Evolutionary conservation across 1,140 invertebrate species (phyloP).

Genomic region (Sipha flava): DNA sequence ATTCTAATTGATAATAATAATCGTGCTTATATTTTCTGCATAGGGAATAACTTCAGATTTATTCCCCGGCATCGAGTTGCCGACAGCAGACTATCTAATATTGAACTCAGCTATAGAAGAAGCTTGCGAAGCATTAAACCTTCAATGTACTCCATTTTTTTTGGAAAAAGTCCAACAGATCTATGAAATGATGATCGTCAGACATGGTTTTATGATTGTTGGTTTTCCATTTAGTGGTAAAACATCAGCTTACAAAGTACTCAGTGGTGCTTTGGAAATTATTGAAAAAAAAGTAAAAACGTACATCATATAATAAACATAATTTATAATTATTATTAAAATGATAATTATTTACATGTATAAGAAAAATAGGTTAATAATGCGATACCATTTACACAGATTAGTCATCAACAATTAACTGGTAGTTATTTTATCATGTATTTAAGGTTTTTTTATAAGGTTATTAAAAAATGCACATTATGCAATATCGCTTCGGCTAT

Average conservation of each 20-base stretch:
- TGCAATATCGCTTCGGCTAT: no score
- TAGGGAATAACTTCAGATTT: constrained; percentile 89
- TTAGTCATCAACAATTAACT: no score
- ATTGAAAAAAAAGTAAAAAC: constrained; percentile 66
- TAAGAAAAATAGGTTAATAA: no score
- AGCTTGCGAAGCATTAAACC: constrained; percentile 63
- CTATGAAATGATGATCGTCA: constrained; percentile 92
- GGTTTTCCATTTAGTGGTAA: constrained; percentile 87
- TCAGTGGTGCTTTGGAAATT: constrained; percentile 67
- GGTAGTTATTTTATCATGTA: no score
- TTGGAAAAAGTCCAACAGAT: constrained; percentile 85
- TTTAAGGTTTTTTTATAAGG: no score
- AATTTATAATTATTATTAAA: no score
- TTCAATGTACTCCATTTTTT: constrained; percentile 76
- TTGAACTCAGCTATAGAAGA: constrained; percentile 51
- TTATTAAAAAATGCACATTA: no score
- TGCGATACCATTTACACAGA: no score
- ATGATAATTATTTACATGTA: no score
- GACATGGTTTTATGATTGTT: constrained; percentile 82
- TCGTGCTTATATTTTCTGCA: constrained; percentile 35
- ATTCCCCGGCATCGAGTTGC: constrained; percentile 73
- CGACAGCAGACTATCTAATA: constrained; percentile 59
- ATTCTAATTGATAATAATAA: not conserved
- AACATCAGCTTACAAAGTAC: constrained; percentile 63
- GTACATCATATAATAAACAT: no score